These are phyloP conservation scores for Chalcis sispes DNA, from an alignment of 2,888 invertebrate species.

Conservation along the genomic window DNA sequence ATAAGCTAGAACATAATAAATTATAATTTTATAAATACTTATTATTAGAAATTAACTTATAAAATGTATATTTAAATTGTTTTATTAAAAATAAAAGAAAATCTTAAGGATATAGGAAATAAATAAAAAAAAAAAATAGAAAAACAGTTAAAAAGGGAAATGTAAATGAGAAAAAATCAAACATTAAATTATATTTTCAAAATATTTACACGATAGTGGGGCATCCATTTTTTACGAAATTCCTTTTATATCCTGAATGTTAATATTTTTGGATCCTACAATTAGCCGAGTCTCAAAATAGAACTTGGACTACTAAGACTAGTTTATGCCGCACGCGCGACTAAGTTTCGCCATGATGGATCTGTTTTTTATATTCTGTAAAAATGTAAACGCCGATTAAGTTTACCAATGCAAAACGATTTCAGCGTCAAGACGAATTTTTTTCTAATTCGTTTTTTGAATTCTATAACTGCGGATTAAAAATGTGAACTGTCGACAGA, in stretches of 20 bases:
- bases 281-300: constrained; percentile 48
- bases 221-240: constrained; percentile 43
- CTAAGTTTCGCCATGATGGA: background rate
- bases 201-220: constrained; percentile 46
- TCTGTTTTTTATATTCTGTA: too few relatives aligned
- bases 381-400: too few relatives aligned
- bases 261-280: background rate
- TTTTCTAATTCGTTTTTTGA: too few relatives aligned
- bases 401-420: too few relatives aligned
- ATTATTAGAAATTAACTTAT: background rate
- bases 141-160: constrained; percentile 2
- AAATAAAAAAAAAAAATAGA: background rate
- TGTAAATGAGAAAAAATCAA: background rate
- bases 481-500: too few relatives aligned
- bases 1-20: constrained; percentile 76
- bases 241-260: background rate
- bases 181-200: background rate
- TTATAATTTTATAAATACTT: background rate
- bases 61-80: background rate
- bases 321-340: constrained; percentile 6
- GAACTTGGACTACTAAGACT: constrained; percentile 8
- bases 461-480: too few relatives aligned
- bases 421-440: too few relatives aligned
- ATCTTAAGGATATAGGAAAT: background rate
- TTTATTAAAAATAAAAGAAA: background rate